Conservation (phyloP, 1,140 invertebrate genomes). For the Ooceraea biroi region DNA sequence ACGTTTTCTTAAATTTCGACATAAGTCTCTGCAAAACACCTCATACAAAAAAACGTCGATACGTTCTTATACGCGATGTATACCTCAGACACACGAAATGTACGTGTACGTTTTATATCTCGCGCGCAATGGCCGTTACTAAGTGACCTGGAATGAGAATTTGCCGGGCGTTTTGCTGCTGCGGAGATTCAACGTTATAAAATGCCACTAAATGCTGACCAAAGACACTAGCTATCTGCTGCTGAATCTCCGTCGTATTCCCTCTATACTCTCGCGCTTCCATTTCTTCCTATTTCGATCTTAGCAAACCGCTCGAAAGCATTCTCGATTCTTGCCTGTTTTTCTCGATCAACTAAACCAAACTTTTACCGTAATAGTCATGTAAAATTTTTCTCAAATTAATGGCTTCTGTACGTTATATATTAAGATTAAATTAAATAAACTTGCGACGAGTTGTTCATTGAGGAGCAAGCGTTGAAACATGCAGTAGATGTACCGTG, state of each 20-base stretch:
- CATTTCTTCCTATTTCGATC: conserved; percentile 15
- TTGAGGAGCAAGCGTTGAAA: neutral
- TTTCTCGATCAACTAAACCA: neutral
- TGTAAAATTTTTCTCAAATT: neutral
- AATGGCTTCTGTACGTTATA: neutral
- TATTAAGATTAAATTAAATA: conserved; percentile 1
- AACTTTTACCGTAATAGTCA: neutral
- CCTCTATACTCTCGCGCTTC: conserved; percentile 36
- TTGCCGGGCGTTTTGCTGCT: conserved; percentile 66
- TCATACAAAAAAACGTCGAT: neutral
- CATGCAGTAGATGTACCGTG: neutral
- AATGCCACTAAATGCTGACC: conserved; percentile 77
- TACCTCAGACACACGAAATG: neutral
- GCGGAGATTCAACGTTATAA: conserved; percentile 58
- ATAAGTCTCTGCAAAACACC: neutral
- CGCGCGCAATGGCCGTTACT: conserved; percentile 63
- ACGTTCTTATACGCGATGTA: neutral
- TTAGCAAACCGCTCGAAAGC: neutral
- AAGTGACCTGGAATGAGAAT: conserved; percentile 70
- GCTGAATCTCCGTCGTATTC: conserved; percentile 54
- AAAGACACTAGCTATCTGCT: conserved; percentile 68
- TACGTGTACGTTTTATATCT: neutral
- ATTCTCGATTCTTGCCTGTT: conserved; percentile 2
- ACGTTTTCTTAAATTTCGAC: neutral
- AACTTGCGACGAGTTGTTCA: neutral